phyloP scores from a whole-genome alignment of 2,888 invertebrate species.

The Agonopterix heracliana region DNA sequence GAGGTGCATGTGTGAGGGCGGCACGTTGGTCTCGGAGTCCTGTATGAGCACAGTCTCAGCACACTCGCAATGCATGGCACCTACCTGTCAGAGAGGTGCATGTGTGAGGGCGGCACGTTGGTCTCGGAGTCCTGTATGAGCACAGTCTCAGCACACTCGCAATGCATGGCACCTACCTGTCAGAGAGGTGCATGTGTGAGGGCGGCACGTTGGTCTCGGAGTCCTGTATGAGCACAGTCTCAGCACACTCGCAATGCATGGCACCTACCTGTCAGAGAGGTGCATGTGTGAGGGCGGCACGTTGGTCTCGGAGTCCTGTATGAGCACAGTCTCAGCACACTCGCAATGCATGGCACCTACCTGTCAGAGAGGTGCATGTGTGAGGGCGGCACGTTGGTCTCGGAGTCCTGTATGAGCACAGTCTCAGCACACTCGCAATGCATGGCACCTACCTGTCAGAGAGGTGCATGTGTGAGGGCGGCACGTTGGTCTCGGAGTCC shows the following conservation, averaged over 20 bases:
- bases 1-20: slow-evolving; percentile 80
- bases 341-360: slow-evolving; percentile 30
- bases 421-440: no score
- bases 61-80: no score
- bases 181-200: slow-evolving; percentile 80
- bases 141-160: no score
- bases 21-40: slow-evolving; percentile 73
- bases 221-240: slow-evolving; percentile 85
- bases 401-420: slow-evolving; percentile 82
- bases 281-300: slow-evolving; percentile 80
- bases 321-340: no score
- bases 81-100: slow-evolving; percentile 78
- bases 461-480: slow-evolving; percentile 80
- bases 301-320: slow-evolving; percentile 76
- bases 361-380: slow-evolving; percentile 80
- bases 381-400: slow-evolving; percentile 72
- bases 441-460: slow-evolving; percentile 52
- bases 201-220: slow-evolving; percentile 72
- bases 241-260: no score
- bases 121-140: slow-evolving; percentile 81
- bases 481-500: slow-evolving; percentile 72
- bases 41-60: no score
- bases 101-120: slow-evolving; percentile 77
- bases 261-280: slow-evolving; percentile 64
- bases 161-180: slow-evolving; percentile 42